These are phyloP conservation scores for Ariolimax columbianus DNA, from an alignment of 2,888 invertebrate species.

Conservation along the genomic window DNA sequence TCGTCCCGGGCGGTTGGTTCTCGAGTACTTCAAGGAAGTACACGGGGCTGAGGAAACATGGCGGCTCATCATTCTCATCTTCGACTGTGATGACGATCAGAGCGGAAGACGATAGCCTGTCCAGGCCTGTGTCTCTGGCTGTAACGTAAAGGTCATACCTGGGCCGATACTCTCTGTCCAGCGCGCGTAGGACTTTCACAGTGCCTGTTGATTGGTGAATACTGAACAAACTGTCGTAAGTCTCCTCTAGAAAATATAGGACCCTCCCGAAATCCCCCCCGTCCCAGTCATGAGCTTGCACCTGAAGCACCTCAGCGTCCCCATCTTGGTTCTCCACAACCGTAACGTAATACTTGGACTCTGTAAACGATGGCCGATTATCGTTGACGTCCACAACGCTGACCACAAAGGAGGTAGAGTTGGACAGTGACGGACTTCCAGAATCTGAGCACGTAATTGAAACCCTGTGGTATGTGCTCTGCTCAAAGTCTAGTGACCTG, in stretches of 20 bases:
- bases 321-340: slow-evolving; percentile 40
- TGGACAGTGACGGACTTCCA: slow-evolving; percentile 67
- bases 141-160: slow-evolving; percentile 89
- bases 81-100: slow-evolving; percentile 88
- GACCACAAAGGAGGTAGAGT: slow-evolving; percentile 66
- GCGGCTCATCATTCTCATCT: slow-evolving; percentile 97
- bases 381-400: slow-evolving; percentile 74
- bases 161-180: slow-evolving; percentile 91
- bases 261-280: slow-evolving; percentile 67
- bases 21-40: slow-evolving; percentile 95
- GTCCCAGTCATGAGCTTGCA: slow-evolving; percentile 85
- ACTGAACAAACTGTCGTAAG: slow-evolving; percentile 88
- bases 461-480: slow-evolving; percentile 62
- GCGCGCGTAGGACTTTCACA: slow-evolving; percentile 88
- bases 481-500: slow-evolving; percentile 71
- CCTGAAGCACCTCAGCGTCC: slow-evolving; percentile 34
- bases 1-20: slow-evolving; percentile 91
- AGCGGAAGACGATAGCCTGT: slow-evolving; percentile 87
- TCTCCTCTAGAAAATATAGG: slow-evolving; percentile 80
- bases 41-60: slow-evolving; percentile 86
- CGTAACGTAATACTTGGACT: slow-evolving; percentile 10
- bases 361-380: slow-evolving; percentile 62
- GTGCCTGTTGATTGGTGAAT: slow-evolving; percentile 91
- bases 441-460: slow-evolving; percentile 71
- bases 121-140: slow-evolving; percentile 85